Percentiles rank a stretch among this genome's conserved stretches.
These are phyloP conservation scores for Cynodonichthys magdalenae DNA, from an alignment of 2,797 vertebrate species.

Conservation along the genomic window DNA sequence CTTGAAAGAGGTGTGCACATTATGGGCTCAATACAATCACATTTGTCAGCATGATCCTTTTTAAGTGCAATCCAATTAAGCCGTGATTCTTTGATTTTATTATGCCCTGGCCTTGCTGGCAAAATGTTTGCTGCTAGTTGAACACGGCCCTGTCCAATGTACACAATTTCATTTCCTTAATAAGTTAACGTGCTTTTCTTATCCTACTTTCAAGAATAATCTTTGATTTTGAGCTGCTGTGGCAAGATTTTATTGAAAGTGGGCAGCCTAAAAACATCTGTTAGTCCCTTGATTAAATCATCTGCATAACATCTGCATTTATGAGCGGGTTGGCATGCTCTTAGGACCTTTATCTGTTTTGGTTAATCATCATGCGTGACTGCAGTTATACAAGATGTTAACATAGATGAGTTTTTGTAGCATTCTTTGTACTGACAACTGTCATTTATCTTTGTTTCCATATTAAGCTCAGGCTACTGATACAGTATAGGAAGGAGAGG, in stretches of 20 bases:
- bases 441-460: constrained; percentile 64
- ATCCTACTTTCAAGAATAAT: constrained; percentile 94
- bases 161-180: constrained; percentile 98
- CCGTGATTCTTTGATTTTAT: constrained; percentile 96
- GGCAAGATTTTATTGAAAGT: constrained; percentile 89
- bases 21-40: constrained; percentile 92
- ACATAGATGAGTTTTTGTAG: constrained; percentile 69
- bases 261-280: constrained; percentile 84
- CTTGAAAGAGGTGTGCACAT: constrained; percentile 85
- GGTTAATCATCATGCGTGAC: constrained; percentile 72
- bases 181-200: constrained; percentile 94
- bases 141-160: constrained; percentile 89
- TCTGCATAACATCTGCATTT: constrained; percentile 87
- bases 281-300: constrained; percentile 85
- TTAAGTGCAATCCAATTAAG: constrained; percentile 99
- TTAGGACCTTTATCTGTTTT: constrained; percentile 73
- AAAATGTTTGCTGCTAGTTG: constrained; percentile 86
- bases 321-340: constrained; percentile 78
- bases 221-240: constrained; percentile 86
- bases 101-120: constrained; percentile 84
- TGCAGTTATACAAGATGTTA: constrained; percentile 69
- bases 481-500: constrained; percentile 46
- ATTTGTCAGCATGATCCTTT: constrained; percentile 98
- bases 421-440: constrained; percentile 45
- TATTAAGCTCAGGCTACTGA: constrained; percentile 58